These are phyloP conservation scores for Trichosurus vulpecula DNA, from an alignment of 2,797 vertebrate species.

Conservation along the genomic window DNA sequence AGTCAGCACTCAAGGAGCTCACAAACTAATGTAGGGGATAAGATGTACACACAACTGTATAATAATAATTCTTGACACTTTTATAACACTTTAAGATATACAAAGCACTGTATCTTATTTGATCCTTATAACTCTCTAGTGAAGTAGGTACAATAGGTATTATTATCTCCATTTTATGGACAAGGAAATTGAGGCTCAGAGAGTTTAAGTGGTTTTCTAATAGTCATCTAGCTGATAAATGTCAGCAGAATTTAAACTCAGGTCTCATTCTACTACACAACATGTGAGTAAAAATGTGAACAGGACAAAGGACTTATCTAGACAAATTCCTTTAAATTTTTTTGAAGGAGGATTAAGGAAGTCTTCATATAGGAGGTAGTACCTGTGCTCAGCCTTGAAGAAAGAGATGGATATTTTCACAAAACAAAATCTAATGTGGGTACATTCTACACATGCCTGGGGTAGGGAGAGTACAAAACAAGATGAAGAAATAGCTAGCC, in stretches of 20 bases:
- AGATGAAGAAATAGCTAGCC: background rate
- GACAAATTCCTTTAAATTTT: background rate
- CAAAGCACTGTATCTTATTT: background rate
- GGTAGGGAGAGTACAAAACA: background rate
- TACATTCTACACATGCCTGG: background rate
- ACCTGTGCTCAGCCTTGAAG: background rate
- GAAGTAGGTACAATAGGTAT: background rate
- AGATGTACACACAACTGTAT: background rate
- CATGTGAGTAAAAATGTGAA: background rate
- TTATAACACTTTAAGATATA: background rate
- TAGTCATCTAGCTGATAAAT: background rate
- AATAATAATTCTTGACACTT: background rate
- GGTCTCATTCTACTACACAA: background rate
- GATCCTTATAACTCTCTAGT: background rate
- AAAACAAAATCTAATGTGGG: background rate
- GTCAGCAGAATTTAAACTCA: background rate
- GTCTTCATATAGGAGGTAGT: background rate
- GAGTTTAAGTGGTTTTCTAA: background rate
- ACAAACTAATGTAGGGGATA: background rate
- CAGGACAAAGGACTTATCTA: background rate
- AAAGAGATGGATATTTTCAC: background rate
- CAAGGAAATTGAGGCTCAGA: background rate
- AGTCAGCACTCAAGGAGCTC: background rate
- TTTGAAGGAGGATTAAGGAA: background rate
- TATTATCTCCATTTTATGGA: background rate